These are phyloP conservation scores for Brachyrhaphis roseni DNA, from an alignment of 2,797 vertebrate species.

Conservation along the genomic window DNA sequence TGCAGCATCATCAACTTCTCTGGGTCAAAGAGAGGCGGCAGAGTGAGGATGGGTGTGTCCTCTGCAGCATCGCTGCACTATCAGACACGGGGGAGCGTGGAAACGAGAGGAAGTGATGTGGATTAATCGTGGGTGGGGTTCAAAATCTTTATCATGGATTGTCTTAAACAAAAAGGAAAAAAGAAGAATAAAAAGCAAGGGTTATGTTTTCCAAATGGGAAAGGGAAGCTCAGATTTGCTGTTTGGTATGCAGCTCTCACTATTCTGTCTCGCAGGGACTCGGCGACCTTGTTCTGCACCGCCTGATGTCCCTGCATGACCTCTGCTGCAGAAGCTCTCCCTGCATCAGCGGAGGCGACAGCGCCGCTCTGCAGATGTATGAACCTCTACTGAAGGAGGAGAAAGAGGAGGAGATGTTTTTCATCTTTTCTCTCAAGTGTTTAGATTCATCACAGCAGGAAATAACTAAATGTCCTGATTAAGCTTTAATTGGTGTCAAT, in stretches of 20 bases:
- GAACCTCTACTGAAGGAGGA: constrained; percentile 12
- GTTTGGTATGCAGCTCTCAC: constrained; percentile 4
- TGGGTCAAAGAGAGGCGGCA: constrained; percentile 63
- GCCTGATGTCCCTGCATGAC: constrained; percentile 43
- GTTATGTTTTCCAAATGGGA: constrained; percentile 18
- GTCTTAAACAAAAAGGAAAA: not conserved
- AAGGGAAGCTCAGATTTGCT: constrained; percentile 11
- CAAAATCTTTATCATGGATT: constrained; percentile 50
- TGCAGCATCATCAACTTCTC: constrained; percentile 74
- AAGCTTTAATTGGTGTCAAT: not conserved
- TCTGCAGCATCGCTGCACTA: constrained; percentile 74
- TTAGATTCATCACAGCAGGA: constrained; percentile 7
- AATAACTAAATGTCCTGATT: not conserved
- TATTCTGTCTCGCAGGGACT: constrained; percentile 32
- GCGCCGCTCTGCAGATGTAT: constrained; percentile 21
- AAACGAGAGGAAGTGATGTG: constrained; percentile 40
- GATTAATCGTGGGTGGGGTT: constrained; percentile 59
- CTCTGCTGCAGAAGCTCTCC: constrained; percentile 39
- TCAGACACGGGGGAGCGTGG: constrained; percentile 44
- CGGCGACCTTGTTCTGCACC: constrained; percentile 35
- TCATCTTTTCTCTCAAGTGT: constrained; percentile 9
- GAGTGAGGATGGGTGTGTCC: constrained; percentile 71
- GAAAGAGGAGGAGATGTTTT: constrained; percentile 1
- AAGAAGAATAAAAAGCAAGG: not conserved
- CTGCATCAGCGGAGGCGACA: constrained; percentile 34